A percentile compares a stretch with the other conserved stretches of the same genome.
phyloP scores from a whole-genome alignment of 2,113 vertebrate species.

The Pituophis catenifer region DNA sequence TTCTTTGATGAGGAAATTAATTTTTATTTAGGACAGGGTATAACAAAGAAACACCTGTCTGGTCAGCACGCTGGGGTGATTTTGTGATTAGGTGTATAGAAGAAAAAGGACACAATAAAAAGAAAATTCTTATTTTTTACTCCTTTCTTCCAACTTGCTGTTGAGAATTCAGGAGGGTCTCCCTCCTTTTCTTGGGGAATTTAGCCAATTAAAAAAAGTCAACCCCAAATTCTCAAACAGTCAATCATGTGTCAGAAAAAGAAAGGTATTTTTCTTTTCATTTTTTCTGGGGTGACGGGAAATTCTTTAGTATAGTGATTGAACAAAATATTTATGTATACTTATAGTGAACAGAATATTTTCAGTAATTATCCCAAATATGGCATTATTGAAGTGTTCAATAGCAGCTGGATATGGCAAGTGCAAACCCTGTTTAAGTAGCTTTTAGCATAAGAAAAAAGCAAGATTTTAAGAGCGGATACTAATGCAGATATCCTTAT shows the following conservation, averaged over 20 bases:
- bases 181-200: neutral
- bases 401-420: neutral
- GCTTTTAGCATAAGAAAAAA: neutral
- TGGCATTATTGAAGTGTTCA: neutral
- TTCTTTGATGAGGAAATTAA: neutral
- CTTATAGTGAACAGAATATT: neutral
- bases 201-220: neutral
- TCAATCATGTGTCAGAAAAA: neutral
- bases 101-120: neutral
- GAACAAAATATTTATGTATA: neutral
- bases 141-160: neutral
- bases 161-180: neutral
- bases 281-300: neutral
- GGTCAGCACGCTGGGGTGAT: neutral
- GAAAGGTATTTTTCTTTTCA: neutral
- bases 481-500: neutral
- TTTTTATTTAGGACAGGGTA: neutral
- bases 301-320: neutral
- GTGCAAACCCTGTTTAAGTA: neutral
- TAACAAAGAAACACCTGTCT: neutral
- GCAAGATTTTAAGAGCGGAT: neutral
- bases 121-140: neutral
- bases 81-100: neutral
- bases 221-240: neutral
- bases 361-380: neutral